A percentile compares a stretch with the other conserved stretches of the same genome.
phyloP scores from a whole-genome alignment of 1,140 invertebrate genomes.

The Ephestia elutella region DNA sequence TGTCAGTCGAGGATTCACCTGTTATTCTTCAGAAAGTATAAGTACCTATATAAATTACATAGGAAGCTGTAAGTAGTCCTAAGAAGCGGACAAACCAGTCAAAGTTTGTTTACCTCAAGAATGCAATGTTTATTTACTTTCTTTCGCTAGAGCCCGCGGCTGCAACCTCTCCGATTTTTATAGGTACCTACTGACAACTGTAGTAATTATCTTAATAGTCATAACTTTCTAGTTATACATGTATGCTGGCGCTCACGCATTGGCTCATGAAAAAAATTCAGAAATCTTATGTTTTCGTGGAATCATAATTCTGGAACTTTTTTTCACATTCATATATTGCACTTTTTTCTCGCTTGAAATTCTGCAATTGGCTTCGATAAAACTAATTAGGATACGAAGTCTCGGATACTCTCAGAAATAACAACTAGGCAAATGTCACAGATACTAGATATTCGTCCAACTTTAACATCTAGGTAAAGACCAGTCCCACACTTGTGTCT shows the following conservation, averaged over 20 bases:
- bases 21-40: conserved; percentile 36
- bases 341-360: too few species aligned
- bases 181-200: neutral
- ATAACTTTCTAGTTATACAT: too few species aligned
- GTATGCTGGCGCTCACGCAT: too few species aligned
- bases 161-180: conserved; percentile 20
- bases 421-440: neutral
- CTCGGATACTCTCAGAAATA: too few species aligned
- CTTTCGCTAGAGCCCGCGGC: conserved; percentile 32
- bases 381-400: too few species aligned
- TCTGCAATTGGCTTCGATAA: too few species aligned
- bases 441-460: neutral
- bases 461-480: neutral
- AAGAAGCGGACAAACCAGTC: conserved; percentile 36
- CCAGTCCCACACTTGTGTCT: neutral
- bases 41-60: conserved; percentile 22
- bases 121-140: conserved; percentile 65
- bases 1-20: neutral
- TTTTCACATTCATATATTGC: too few species aligned
- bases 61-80: conserved; percentile 15
- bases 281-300: too few species aligned
- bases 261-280: too few species aligned
- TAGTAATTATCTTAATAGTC: too few species aligned
- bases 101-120: conserved; percentile 57
- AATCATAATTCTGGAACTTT: too few species aligned